A percentile compares a stretch with the other conserved stretches of the same genome.
Evolutionary conservation across 2,113 vertebrate species (phyloP).

Genomic region (Crotalus tigris): DNA sequence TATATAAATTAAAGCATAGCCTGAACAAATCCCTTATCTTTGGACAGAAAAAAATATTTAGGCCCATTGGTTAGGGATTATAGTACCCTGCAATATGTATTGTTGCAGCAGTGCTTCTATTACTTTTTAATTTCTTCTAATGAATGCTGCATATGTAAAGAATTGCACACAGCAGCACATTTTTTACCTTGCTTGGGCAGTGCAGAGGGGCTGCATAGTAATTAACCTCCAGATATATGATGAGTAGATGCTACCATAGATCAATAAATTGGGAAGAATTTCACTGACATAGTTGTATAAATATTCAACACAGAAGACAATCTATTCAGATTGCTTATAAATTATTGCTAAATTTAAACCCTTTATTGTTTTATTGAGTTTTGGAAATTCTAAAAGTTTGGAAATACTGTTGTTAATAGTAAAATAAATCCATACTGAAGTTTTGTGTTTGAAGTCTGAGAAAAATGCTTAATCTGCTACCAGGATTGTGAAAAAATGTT

Average conservation of each 20-base stretch:
- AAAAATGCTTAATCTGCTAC: background rate
- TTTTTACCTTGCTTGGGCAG: background rate
- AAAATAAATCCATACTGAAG: background rate
- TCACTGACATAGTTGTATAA: background rate
- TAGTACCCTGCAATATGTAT: background rate
- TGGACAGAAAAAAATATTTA: background rate
- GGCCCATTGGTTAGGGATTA: accelerated
- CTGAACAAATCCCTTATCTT: background rate
- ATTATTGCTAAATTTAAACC: background rate
- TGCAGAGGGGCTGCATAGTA: background rate
- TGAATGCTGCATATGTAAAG: background rate
- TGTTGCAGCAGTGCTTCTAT: background rate
- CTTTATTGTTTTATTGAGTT: background rate
- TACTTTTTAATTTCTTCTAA: accelerated
- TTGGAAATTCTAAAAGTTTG: background rate
- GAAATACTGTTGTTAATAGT: background rate
- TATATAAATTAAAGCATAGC: background rate
- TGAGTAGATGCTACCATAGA: background rate
- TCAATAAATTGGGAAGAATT: background rate
- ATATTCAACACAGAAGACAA: background rate
- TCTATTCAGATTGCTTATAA: accelerated
- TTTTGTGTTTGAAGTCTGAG: background rate
- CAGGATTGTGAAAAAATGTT: background rate
- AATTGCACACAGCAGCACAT: background rate
- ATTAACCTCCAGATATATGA: background rate